Evolutionary conservation across 2,888 invertebrate genomes (phyloP), one percentile per base, ranked within the genome.

Genomic region (Orchesella flavescens): DNA sequence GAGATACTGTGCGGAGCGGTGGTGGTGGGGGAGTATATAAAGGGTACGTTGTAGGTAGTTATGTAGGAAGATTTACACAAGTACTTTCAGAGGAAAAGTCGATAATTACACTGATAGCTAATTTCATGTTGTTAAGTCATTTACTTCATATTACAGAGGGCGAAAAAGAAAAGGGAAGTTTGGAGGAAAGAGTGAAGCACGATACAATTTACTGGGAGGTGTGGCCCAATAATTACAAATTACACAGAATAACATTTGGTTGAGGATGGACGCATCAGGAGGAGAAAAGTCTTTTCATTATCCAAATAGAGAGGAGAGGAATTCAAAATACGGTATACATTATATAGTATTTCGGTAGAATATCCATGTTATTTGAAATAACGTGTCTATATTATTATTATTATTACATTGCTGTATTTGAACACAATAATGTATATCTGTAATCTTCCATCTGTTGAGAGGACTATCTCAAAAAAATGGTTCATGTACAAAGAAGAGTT

Each of bases 211-310:
- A 82, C 76, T 43, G 21, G 82, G 71, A 59, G 82, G 82, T 65
- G 82, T 82, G 82, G 82, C 21, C 55, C 82, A 71, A 82, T 76
- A 82, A 82, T 82, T 82, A 82, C 82, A 82, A 82, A 82, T 82
- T 82, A 82, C 82, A 82, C 61, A 81, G 69, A 74, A 68, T 80
- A 66, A 68, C 74, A 74, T 81, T 68, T 75, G 74, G 74, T 34
- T 34, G 34, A 34, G 34, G 34, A 34, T 34, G 34, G 34, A 34
- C 34, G 34, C 34, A 7, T 4, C 7, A 34, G 3, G 7, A 34
- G 34, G 43, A 7, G 0, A 71, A 72, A 57, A 44, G 59, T 69
- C 55, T 55, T 61, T 53, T 19, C 53, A 53, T 71, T 79, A 44
- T 7, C 34, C 34, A 34, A 49, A 34, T 12, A 43, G 46, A 53